Percentiles rank a stretch among this genome's conserved stretches.
Evolutionary conservation across 2,888 invertebrate species (phyloP).

Genomic region (Drosophila peninsularis): DNA sequence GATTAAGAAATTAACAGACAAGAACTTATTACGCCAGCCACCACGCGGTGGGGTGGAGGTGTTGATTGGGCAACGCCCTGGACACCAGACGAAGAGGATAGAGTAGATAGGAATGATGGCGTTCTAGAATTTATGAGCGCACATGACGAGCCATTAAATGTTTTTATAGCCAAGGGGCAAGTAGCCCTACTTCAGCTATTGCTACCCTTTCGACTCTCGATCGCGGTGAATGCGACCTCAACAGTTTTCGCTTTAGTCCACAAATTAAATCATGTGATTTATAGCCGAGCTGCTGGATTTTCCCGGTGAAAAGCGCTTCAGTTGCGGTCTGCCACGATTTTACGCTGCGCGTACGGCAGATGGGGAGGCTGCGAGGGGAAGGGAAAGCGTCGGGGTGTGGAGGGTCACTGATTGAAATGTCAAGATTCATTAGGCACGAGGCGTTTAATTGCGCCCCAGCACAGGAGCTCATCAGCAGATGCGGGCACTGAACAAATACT

Average conservation of each 20-base stretch:
- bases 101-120: conserved; percentile 60
- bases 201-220: conserved; percentile 45
- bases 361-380: conserved; percentile 9
- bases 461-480: conserved; percentile 43
- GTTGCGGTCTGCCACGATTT: conserved; percentile 2
- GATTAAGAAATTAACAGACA: conserved; percentile 69
- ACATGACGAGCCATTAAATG: conserved; percentile 82
- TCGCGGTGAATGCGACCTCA: conserved; percentile 57
- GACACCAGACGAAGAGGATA: conserved; percentile 34
- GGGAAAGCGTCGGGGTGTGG: conserved; percentile 30
- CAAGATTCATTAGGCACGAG: conserved; percentile 76
- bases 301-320: conserved; percentile 14
- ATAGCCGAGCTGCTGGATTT: conserved; percentile 61
- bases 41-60: conserved; percentile 57
- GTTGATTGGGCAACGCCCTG: conserved; percentile 81
- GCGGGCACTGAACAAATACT: conserved; percentile 27
- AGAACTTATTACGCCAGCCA: conserved; percentile 66
- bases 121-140: conserved; percentile 74
- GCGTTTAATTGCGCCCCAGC: conserved; percentile 25
- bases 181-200: conserved; percentile 28
- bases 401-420: conserved; percentile 76
- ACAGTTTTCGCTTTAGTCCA: conserved; percentile 67
- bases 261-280: conserved; percentile 80
- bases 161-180: conserved; percentile 62
- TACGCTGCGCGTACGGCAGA: neutral